Evolutionary conservation across 2,113 vertebrate species (phyloP).

Genomic region (Nycticryphes semicollaris): DNA sequence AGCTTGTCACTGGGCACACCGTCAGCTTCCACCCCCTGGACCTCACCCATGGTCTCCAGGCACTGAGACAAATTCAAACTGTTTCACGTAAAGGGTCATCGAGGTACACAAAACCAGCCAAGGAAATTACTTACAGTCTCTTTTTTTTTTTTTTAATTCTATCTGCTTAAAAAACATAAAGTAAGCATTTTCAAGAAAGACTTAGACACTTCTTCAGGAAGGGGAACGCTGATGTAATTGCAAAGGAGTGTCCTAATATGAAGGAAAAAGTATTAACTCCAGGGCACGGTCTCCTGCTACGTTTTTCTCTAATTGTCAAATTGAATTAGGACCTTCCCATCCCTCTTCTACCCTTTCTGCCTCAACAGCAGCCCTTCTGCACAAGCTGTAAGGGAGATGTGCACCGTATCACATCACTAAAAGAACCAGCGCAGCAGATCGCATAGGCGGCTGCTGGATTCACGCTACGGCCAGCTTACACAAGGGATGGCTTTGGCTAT

Average conservation of each 20-base stretch:
- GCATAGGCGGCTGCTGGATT: fast-evolving
- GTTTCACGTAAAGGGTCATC: neutral
- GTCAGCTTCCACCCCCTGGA: neutral
- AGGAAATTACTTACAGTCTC: neutral
- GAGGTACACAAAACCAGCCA: neutral
- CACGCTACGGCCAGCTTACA: neutral
- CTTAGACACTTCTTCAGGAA: neutral
- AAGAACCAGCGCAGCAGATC: neutral
- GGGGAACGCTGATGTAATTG: neutral
- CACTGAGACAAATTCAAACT: neutral
- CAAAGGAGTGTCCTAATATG: neutral
- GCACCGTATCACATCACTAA: neutral
- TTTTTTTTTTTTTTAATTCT: neutral
- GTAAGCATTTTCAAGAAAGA: neutral
- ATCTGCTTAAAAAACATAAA: neutral
- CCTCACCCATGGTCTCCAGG: neutral
- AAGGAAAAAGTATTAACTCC: neutral
- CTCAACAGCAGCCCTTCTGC: neutral
- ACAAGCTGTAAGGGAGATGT: neutral
- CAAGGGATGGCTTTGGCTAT: neutral
- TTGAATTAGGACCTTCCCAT: neutral
- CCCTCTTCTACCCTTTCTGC: neutral
- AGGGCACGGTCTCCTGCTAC: neutral
- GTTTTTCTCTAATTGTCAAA: neutral
- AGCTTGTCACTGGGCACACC: neutral